A percentile compares a stretch with the other conserved stretches of the same genome.
phyloP scores from a whole-genome alignment of 2,888 invertebrate species.

The Syrista parreyssii region DNA sequence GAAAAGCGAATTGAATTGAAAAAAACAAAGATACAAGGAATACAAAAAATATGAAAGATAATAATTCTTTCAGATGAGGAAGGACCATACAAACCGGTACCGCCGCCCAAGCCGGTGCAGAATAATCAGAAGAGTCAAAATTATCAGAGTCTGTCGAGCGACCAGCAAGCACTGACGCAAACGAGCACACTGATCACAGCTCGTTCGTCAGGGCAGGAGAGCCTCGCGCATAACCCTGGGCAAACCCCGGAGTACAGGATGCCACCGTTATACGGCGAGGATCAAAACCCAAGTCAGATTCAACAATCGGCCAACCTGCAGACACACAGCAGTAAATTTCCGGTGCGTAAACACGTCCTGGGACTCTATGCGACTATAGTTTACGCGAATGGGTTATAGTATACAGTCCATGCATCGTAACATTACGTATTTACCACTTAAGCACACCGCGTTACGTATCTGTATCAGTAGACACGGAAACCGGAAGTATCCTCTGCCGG shows the following conservation, averaged over 20 bases:
- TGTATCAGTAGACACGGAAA: not conserved
- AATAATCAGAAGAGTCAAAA: conserved; percentile 52
- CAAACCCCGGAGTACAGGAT: conserved; percentile 60
- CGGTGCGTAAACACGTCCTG: conserved; percentile 66
- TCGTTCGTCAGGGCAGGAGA: conserved; percentile 66
- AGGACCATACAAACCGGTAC: conserved; percentile 72
- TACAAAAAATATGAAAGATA: not conserved
- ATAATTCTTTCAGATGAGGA: conserved; percentile 66
- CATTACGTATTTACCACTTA: not conserved
- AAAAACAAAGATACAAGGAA: not conserved
- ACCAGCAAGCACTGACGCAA: conserved; percentile 56
- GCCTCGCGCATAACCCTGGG: conserved; percentile 54
- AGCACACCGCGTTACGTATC: not conserved
- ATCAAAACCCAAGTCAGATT: conserved; percentile 65
- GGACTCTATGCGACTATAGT: not conserved
- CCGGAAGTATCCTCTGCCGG: not conserved
- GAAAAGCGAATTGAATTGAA: not conserved
- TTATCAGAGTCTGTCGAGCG: conserved; percentile 10
- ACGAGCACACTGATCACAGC: conserved; percentile 69
- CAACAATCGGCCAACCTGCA: conserved; percentile 69
- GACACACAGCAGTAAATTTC: conserved; percentile 84
- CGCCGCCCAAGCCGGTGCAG: conserved; percentile 72
- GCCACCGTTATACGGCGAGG: conserved; percentile 63
- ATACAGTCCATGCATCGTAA: not conserved
- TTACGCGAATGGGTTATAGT: not conserved